Conservation (phyloP, 2,797 vertebrate genomes). For the Phoeniculus purpureus region DNA sequence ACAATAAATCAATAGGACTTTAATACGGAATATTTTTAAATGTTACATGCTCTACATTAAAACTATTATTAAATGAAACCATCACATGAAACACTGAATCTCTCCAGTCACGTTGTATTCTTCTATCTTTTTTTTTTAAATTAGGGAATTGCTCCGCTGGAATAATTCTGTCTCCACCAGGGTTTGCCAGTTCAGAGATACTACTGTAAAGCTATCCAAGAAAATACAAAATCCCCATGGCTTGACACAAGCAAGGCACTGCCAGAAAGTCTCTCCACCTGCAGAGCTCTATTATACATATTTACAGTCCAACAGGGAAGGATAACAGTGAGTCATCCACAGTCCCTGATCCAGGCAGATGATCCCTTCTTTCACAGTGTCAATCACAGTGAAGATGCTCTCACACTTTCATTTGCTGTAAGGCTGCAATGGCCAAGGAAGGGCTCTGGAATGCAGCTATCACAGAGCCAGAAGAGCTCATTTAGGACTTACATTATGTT, state of each 20-base stretch:
- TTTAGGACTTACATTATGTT: background rate
- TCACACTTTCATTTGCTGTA: background rate
- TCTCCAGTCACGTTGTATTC: background rate
- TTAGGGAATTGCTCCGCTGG: background rate
- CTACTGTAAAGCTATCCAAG: background rate
- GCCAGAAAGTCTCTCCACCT: background rate
- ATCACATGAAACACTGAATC: background rate
- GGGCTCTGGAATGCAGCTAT: background rate
- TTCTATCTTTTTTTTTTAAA: background rate
- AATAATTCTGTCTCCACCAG: background rate
- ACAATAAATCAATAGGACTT: background rate
- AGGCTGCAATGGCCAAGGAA: background rate
- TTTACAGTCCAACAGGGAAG: constrained; percentile 3
- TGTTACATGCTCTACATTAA: background rate
- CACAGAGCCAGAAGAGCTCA: background rate
- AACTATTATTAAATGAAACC: background rate
- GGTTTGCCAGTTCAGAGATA: background rate
- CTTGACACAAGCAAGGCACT: background rate
- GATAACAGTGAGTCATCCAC: background rate
- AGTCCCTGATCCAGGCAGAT: background rate
- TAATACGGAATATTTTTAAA: background rate
- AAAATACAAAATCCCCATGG: background rate
- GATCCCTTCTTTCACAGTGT: background rate
- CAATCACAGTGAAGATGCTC: background rate
- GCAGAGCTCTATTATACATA: background rate